phyloP scores from a whole-genome alignment of 2,888 invertebrate species.

The Agrotis puta region DNA sequence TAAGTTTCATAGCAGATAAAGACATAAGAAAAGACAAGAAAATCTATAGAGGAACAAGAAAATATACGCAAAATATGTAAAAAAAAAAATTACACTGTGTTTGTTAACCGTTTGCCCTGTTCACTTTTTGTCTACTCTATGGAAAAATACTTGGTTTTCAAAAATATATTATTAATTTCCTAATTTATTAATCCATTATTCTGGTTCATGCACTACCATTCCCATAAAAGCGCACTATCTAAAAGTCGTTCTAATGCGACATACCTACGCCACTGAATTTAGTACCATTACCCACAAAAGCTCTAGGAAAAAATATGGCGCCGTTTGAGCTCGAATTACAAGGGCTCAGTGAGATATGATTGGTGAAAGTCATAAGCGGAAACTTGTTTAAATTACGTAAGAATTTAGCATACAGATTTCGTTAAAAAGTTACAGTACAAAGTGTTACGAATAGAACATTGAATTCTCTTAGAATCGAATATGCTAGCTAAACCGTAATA shows the following conservation, averaged over 20 bases:
- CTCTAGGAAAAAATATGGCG: constrained; percentile 87
- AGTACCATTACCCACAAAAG: constrained; percentile 84
- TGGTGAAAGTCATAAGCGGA: constrained; percentile 67
- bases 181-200: too few relatives aligned
- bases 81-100: too few relatives aligned
- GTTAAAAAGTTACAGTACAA: not conserved
- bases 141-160: not conserved
- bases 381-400: not conserved
- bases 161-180: not conserved
- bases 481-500: too few relatives aligned
- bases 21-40: too few relatives aligned
- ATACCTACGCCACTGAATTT: constrained; percentile 82
- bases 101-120: too few relatives aligned
- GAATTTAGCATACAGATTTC: not conserved
- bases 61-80: too few relatives aligned
- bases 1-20: too few relatives aligned
- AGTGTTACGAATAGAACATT: too few relatives aligned
- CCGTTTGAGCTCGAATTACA: constrained; percentile 87
- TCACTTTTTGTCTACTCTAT: too few relatives aligned
- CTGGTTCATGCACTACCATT: constrained; percentile 5
- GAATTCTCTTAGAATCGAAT: too few relatives aligned
- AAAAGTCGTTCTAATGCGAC: constrained; percentile 76
- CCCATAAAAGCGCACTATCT: constrained; percentile 69
- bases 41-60: too few relatives aligned
- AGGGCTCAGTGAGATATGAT: constrained; percentile 79